Percentiles rank a stretch among this genome's conserved stretches.
phyloP scores from a whole-genome alignment of 2,797 vertebrate species.

The Cryptoprocta ferox region DNA sequence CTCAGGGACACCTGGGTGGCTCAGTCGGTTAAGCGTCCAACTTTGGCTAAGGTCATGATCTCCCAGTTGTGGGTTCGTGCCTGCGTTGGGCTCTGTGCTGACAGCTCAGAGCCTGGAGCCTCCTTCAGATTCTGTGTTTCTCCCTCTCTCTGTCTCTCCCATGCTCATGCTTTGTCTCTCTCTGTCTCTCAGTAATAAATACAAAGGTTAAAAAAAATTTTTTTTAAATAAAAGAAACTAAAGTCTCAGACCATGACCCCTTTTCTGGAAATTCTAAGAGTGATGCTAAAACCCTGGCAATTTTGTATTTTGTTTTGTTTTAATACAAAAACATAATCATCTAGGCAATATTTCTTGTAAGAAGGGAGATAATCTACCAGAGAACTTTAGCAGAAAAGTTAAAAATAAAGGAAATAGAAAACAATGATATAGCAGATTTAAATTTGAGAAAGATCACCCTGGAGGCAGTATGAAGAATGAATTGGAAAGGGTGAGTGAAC shows the following conservation, averaged over 20 bases:
- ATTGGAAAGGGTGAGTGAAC: not conserved
- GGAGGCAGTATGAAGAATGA: not conserved
- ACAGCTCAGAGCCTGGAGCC: too few relatives aligned
- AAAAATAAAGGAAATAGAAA: slow-evolving; percentile 10
- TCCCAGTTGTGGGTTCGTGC: too few relatives aligned
- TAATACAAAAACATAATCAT: not conserved
- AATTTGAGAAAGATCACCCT: slow-evolving; percentile 4
- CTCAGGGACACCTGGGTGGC: too few relatives aligned
- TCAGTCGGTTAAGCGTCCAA: too few relatives aligned
- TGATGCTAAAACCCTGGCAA: not conserved
- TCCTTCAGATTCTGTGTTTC: too few relatives aligned
- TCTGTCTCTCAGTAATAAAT: too few relatives aligned
- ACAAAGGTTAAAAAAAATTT: too few relatives aligned
- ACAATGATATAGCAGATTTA: not conserved
- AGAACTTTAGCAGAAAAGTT: not conserved
- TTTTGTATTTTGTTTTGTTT: not conserved
- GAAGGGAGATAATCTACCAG: not conserved
- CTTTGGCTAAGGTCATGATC: too few relatives aligned
- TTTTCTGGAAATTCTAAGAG: not conserved
- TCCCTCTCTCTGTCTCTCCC: too few relatives aligned
- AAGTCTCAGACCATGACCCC: not conserved
- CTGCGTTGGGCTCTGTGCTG: too few relatives aligned
- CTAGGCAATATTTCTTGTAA: not conserved
- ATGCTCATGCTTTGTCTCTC: too few relatives aligned
- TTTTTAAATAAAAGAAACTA: too few relatives aligned